phyloP scores from a whole-genome alignment of 2,113 vertebrate genomes.

The Elaphurus davidianus region DNA sequence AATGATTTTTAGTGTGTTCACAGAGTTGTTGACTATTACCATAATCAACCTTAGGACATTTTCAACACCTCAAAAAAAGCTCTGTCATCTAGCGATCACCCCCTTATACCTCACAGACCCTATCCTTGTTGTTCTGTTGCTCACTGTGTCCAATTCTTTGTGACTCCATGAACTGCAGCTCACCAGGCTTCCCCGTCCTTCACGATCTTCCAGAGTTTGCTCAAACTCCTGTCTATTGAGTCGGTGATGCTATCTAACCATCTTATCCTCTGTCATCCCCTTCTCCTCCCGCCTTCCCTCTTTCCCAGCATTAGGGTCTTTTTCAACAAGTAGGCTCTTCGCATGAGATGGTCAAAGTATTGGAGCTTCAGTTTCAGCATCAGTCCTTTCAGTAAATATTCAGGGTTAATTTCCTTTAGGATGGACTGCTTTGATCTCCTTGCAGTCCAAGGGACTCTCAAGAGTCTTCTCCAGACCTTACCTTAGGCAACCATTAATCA shows the following conservation, averaged over 20 bases:
- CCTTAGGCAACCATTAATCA: neutral
- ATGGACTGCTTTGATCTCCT: neutral
- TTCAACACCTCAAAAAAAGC: neutral
- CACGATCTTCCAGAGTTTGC: neutral
- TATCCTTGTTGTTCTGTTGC: accelerated
- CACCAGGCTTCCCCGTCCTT: neutral
- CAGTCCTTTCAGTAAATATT: neutral
- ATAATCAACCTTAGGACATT: neutral
- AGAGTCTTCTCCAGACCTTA: neutral
- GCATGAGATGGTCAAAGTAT: neutral
- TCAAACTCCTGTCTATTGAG: neutral
- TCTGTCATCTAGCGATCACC: neutral
- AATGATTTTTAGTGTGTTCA: neutral
- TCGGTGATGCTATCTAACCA: neutral
- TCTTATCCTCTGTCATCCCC: neutral
- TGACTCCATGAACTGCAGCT: neutral
- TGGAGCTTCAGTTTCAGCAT: neutral
- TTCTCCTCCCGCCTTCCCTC: neutral
- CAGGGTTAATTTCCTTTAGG: neutral
- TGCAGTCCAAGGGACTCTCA: neutral
- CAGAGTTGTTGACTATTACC: neutral
- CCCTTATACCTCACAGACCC: neutral
- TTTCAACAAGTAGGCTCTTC: neutral
- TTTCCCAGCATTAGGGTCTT: neutral
- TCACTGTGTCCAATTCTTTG: neutral